Evolutionary conservation across 1,140 invertebrate genomes (phyloP), one percentile per base, ranked within the genome.

Genomic region (Globodera rostochiensis): DNA sequence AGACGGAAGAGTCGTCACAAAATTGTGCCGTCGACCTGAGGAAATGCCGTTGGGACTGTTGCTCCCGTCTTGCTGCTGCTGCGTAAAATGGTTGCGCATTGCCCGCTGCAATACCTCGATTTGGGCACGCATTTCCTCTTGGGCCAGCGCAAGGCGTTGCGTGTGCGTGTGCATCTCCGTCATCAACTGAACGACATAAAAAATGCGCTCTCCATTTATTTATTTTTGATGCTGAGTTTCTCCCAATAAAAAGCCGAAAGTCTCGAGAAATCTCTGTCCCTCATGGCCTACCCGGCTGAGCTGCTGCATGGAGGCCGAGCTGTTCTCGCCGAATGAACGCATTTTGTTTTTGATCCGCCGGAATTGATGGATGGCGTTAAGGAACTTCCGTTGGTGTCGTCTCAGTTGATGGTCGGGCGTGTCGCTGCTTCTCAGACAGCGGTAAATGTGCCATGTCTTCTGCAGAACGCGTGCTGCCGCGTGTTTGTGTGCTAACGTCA

Each of bases 391-490:
- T 79, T 89, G 88, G 77, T 90, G 88, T 45, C 67, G 70, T 74
- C 88, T 53, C 19, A 89, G 76, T 15, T 82, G 64, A 36, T 83
- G 83, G 80, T 89, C 87, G 6, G 82, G 70, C 13, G 80, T 74
- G 46, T 84, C 76, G 49, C 75, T 81, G 9, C 81, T 71, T 47
- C 88, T 80, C 15, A 88, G 74, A 79, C 85, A 86, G 60, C 84
- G 85, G 73, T 90, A 89, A 69, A 90, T 89, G 36, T 85, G 80
- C 88, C 88, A 89, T 13, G 88, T 89, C 57, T 90, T 89, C 80
- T 89, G 88, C 49, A 89, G 79, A 46, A 89, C 88, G 64, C 84
- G 80, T 4, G 88, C 88, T 6, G 88, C 88, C 19, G 88, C 88
- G 66, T 89, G 73, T 80, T 89, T 89, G 21, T 88, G 88, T 50